Percentiles rank a stretch among this genome's conserved stretches.
Evolutionary conservation across 2,888 invertebrate species (phyloP).

Genomic region (Sisyra nigra): DNA sequence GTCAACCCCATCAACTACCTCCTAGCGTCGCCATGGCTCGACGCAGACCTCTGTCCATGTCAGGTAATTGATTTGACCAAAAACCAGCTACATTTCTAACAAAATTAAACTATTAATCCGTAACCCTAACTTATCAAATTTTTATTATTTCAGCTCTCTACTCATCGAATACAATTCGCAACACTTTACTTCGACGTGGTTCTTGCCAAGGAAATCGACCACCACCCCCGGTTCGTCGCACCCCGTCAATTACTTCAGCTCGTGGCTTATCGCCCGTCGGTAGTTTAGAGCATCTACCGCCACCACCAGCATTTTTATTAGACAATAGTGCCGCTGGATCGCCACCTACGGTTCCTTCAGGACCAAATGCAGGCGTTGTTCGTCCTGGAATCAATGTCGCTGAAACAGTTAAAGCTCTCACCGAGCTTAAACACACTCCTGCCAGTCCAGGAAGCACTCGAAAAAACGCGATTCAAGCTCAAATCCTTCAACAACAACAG

Average conservation of each 20-base stretch:
- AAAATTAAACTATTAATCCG: too few relatives aligned
- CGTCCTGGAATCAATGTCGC: constrained; percentile 48
- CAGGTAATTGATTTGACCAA: constrained; percentile 27
- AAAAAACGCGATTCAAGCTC: constrained; percentile 21
- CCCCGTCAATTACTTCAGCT: constrained; percentile 44
- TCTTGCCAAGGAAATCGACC: constrained; percentile 49
- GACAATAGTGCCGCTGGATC: constrained; percentile 30
- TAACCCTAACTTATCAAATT: background rate
- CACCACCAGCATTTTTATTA: constrained; percentile 63
- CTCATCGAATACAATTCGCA: constrained; percentile 23
- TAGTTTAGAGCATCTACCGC: constrained; percentile 42
- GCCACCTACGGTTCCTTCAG: constrained; percentile 19
- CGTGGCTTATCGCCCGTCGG: constrained; percentile 23
- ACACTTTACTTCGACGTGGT: constrained; percentile 35
- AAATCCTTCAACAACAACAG: constrained; percentile 10
- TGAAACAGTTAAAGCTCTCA: constrained; percentile 72
- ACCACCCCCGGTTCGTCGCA: constrained; percentile 69
- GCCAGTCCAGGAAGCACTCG: constrained; percentile 66
- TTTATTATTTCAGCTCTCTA: constrained; percentile 17
- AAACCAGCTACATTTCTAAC: too few relatives aligned
- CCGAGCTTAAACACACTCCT: constrained; percentile 71
- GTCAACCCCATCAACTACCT: constrained; percentile 35
- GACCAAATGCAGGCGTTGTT: background rate
- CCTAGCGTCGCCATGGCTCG: constrained; percentile 35
- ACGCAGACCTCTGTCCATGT: constrained; percentile 41